phyloP scores from a whole-genome alignment of 2,797 vertebrate species.

The Aldrovandia affinis region DNA sequence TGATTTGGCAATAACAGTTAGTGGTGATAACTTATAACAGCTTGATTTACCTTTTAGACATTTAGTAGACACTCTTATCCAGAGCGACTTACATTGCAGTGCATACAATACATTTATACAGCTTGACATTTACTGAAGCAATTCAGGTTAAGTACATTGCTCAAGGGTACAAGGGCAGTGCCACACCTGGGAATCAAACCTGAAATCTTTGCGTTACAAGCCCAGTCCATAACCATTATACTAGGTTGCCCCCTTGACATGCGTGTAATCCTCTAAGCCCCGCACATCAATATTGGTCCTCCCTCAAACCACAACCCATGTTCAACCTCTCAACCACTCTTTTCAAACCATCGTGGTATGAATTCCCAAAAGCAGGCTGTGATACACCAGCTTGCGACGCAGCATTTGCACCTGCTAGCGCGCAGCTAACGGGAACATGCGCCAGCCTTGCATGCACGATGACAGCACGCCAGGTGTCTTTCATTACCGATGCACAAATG shows the following conservation, averaged over 20 bases:
- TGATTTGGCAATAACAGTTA: not conserved
- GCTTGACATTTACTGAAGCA: no score
- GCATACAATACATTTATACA: no score
- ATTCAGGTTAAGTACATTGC: no score
- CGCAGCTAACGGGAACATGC: not conserved
- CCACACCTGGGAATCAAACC: no score
- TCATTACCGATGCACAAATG: not conserved
- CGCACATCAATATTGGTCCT: not conserved
- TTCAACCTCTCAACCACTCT: not conserved
- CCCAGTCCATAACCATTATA: no score
- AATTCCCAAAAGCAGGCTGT: conserved; percentile 11
- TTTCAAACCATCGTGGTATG: not conserved
- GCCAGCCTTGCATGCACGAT: not conserved
- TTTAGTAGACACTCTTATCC: no score
- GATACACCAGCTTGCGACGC: not conserved
- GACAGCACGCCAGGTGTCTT: not conserved
- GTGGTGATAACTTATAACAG: no score
- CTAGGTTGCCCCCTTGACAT: no score
- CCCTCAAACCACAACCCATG: not conserved
- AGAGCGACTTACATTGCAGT: no score
- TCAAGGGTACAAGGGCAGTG: no score
- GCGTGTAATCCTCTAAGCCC: not conserved
- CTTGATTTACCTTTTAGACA: no score
- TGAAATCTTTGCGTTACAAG: no score
- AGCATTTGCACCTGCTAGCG: not conserved